A percentile compares a stretch with the other conserved stretches of the same genome.
These are phyloP conservation scores for Ostrea edulis DNA, from an alignment of 1,140 invertebrate genomes.

Conservation along the genomic window DNA sequence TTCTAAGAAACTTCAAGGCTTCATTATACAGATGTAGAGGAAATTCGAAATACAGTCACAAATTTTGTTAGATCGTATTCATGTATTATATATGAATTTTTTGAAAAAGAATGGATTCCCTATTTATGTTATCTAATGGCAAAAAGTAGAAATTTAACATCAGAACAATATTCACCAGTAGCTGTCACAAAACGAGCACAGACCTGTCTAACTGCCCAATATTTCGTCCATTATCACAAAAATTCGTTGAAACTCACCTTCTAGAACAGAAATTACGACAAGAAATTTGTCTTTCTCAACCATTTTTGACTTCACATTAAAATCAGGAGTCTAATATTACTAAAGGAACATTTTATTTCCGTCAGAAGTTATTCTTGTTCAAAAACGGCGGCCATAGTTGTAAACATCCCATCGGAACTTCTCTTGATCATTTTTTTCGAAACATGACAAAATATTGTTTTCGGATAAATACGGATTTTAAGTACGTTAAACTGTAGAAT, in stretches of 20 bases:
- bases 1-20: too few species aligned
- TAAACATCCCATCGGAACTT: conserved; percentile 54
- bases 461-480: background rate
- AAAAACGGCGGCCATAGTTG: conserved; percentile 76
- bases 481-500: too few species aligned
- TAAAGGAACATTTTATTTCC: conserved; percentile 16
- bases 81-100: background rate
- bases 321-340: background rate
- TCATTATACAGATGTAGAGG: background rate
- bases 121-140: too few species aligned
- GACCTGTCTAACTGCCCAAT: conserved; percentile 49
- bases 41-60: background rate
- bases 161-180: background rate
- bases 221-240: background rate
- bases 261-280: conserved; percentile 75
- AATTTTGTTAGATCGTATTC: background rate
- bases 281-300: conserved; percentile 73
- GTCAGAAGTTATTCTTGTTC: conserved; percentile 56
- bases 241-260: conserved; percentile 65
- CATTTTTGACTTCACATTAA: conserved; percentile 62
- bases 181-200: conserved; percentile 51
- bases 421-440: background rate
- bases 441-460: background rate
- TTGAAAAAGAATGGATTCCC: too few species aligned
- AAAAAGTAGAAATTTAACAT: background rate